phyloP scores from a whole-genome alignment of 2,888 invertebrate genomes.

The Aleiodes leptofemur region DNA sequence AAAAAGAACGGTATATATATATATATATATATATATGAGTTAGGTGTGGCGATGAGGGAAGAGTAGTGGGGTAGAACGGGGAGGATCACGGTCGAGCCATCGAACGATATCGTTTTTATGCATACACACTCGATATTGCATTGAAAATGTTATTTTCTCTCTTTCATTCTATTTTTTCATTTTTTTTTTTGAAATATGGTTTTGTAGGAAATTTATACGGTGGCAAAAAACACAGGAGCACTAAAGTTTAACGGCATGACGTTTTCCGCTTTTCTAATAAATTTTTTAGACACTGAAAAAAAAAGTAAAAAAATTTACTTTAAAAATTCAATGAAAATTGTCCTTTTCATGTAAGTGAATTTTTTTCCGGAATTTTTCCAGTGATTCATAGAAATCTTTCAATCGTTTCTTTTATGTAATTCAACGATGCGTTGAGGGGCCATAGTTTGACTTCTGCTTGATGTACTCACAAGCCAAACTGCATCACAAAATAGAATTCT shows the following conservation, averaged over 20 bases:
- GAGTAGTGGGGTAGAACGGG: background rate
- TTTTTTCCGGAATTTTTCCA: conserved; percentile 2
- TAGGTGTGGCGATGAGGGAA: conserved; percentile 1
- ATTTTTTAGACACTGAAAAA: too few relatives aligned
- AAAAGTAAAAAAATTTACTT: too few relatives aligned
- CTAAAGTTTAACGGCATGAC: background rate
- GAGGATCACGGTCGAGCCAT: conserved; percentile 39
- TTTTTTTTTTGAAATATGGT: conserved; percentile 30
- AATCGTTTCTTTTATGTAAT: conserved; percentile 26
- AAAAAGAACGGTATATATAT: background rate
- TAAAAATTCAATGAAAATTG: background rate
- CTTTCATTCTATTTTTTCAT: background rate
- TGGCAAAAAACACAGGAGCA: background rate
- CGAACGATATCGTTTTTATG: conserved; percentile 42
- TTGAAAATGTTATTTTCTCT: conserved; percentile 3
- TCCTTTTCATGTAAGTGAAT: background rate
- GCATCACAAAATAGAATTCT: conserved; percentile 28
- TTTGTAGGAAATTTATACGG: conserved; percentile 24
- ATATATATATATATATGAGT: conserved; percentile 1
- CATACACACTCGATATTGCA: conserved; percentile 20
- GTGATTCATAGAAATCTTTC: conserved; percentile 4
- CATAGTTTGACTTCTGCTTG: conserved; percentile 11
- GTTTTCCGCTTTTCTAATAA: too few relatives aligned
- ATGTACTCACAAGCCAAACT: conserved; percentile 24
- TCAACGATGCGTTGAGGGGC: background rate